Evolutionary conservation across 2,113 vertebrate species (phyloP), one percentile per base, ranked within the genome.

Genomic region (Columbina picui): DNA sequence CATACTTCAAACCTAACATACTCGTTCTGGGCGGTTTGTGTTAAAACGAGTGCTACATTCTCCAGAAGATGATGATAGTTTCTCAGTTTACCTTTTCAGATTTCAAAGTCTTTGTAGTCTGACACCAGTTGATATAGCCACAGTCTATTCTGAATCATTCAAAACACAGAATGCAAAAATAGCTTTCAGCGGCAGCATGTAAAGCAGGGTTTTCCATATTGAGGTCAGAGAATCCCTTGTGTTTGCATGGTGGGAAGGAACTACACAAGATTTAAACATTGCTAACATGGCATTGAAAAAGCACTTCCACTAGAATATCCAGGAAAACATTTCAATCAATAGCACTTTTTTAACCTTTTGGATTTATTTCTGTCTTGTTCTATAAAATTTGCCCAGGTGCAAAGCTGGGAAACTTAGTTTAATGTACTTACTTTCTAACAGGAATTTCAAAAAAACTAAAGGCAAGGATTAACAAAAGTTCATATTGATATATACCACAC

Each of bases 131-230:
- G 63, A 50, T 90, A 18, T 0, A 77, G n/a, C 60, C n/a, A 18
- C 81, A 60, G 49, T 71, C 78, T 73, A 1, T 89, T 87, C 53
- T 87, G 90, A 88, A 65, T 79, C 75, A 96, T 87, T 55, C 68
- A 97, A 91, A 96, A 59, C 65, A 67, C 59, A 57, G 71, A 69
- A 76, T 61, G 63, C 82, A 95, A 94, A 97, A 91, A 34, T 32
- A 87, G 50, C 53, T 91, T 76, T 12, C 39, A 26, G 70, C 45
- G 60, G 80, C 23, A 20, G 30, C 36, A 57, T 74, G 71, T 57
- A 93, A 93, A 96, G 47, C 55, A 56, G 63, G 7, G 7, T 25
- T 96, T 95, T 93, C 67, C 25, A 3, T 90, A 80, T 57, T n/a
- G 26, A 57, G 79, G 77, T 93, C 82, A 77, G 55, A 60, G 70